Evolutionary conservation across 2,888 invertebrate genomes (phyloP), one percentile per base, ranked within the genome.

Genomic region (Rosalia funebris): DNA sequence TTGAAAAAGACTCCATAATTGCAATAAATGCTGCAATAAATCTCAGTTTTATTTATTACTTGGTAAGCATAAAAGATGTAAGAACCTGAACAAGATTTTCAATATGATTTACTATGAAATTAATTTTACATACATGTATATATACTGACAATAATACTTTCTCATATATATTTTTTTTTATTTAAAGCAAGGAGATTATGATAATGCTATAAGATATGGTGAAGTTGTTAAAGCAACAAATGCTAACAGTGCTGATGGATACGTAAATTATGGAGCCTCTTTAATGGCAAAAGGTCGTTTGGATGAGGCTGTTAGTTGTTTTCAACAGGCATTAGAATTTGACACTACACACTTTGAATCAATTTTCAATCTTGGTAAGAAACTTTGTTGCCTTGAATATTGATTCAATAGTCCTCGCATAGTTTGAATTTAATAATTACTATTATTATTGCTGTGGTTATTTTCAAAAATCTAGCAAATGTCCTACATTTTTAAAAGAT

Each of bases 21-120:
- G 91, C 93, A 57, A 91, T 93, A 1, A 90, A 91, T 67, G 91
- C 92, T 31, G 95, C 95, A 0, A 87, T 93, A 1, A 95, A 96
- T 83, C 83, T 96, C 36, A 90, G 93, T 32, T 94, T 96, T 77
- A 88, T 96, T 66, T 91, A 91, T 78, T 89, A 88, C 75, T 82
- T 93, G 82, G 92, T 91, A 77, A 55, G 46, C 53, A 5, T n/a
- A n/a, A n/a, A n/a, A n/a, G n/a, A n/a, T n/a, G n/a, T n/a, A n/a
- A n/a, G n/a, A n/a, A n/a, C n/a, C n/a, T n/a, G n/a, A n/a, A n/a
- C n/a, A n/a, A n/a, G n/a, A n/a, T n/a, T n/a, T n/a, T n/a, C n/a
- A n/a, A n/a, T n/a, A n/a, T n/a, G n/a, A n/a, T n/a, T n/a, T n/a
- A n/a, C n/a, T n/a, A n/a, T n/a, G n/a, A n/a, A n/a, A n/a, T n/a